Conservation (phyloP, 2,113 vertebrate species). For the Nasalis larvatus region DNA sequence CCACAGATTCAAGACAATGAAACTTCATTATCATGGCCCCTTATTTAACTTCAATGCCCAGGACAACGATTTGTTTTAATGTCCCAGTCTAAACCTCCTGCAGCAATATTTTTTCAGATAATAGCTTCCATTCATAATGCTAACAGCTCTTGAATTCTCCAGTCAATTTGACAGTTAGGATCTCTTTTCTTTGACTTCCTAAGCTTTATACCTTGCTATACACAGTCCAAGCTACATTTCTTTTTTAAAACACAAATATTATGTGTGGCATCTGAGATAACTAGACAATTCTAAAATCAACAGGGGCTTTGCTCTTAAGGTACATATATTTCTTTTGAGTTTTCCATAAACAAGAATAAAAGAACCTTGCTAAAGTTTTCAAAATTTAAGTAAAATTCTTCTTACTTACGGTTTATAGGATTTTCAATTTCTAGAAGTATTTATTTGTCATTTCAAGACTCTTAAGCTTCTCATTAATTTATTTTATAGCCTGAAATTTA, state of each 20-base stretch:
- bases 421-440: neutral
- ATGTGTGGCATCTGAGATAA: neutral
- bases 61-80: conserved; percentile 66
- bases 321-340: neutral
- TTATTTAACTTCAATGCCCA: conserved; percentile 62
- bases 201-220: neutral
- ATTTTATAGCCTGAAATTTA: conserved; percentile 1
- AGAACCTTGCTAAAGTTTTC: conserved; percentile 28
- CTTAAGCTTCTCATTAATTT: neutral
- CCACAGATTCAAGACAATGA: conserved; percentile 47
- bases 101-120: conserved; percentile 56
- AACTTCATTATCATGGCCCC: conserved; percentile 52
- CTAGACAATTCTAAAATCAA: conserved; percentile 20
- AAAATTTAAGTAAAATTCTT: conserved; percentile 19
- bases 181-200: conserved; percentile 4
- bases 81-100: conserved; percentile 44
- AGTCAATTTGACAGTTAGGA: conserved; percentile 4
- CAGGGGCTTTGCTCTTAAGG: conserved; percentile 5
- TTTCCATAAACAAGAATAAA: conserved; percentile 57
- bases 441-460: conserved; percentile 31
- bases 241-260: neutral
- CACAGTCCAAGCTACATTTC: neutral
- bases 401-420: neutral
- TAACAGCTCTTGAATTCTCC: conserved; percentile 53
- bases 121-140: conserved; percentile 55